Evolutionary conservation across 2,888 invertebrate genomes (phyloP).

Genomic region (Sinotaia quadrata): DNA sequence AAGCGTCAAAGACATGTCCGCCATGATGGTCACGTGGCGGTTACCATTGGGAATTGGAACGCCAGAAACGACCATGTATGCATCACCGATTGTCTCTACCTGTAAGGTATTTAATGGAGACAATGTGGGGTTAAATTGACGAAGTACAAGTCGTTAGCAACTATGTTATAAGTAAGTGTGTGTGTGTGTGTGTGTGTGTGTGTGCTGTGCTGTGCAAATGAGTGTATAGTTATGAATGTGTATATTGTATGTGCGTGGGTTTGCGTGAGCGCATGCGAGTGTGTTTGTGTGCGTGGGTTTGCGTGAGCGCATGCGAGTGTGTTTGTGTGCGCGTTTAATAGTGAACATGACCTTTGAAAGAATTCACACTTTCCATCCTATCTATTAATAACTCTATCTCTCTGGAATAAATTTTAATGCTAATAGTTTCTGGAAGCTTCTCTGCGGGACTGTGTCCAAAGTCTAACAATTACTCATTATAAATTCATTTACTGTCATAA

Average conservation of each 20-base stretch:
- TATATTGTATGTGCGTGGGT: not conserved
- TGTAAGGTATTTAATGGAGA: too few species aligned
- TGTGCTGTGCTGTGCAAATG: not conserved
- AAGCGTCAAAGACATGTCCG: slow-evolving; percentile 60
- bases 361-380: not conserved
- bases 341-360: not conserved
- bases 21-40: slow-evolving; percentile 60
- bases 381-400: too few species aligned
- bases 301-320: slow-evolving; percentile 2
- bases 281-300: slow-evolving; percentile 17
- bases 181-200: not conserved
- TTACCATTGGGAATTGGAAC: slow-evolving; percentile 56
- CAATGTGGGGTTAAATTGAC: too few species aligned
- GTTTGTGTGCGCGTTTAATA: not conserved
- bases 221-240: not conserved
- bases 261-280: not conserved
- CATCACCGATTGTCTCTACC: slow-evolving; percentile 68
- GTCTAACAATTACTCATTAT: too few species aligned
- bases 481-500: too few species aligned
- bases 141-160: too few species aligned
- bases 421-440: too few species aligned
- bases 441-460: too few species aligned
- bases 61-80: slow-evolving; percentile 67
- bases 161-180: too few species aligned
- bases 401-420: too few species aligned